phyloP scores from a whole-genome alignment of 2,797 vertebrate genomes.

The Anableps anableps region DNA sequence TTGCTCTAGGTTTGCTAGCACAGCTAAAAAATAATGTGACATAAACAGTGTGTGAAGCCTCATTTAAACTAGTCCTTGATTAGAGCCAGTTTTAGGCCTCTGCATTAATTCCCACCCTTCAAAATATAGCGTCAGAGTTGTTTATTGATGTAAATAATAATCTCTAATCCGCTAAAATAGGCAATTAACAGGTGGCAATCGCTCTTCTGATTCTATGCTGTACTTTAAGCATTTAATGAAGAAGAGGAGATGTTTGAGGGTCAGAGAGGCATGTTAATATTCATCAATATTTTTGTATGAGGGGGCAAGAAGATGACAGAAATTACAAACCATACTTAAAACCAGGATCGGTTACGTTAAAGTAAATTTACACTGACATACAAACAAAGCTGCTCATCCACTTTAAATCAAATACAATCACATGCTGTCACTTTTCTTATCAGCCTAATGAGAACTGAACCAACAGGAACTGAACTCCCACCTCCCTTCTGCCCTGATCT shows the following conservation, averaged over 20 bases:
- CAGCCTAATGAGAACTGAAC: conserved; percentile 7
- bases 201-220: conserved; percentile 51
- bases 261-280: conserved; percentile 3
- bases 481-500: not conserved
- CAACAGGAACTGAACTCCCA: conserved; percentile 15
- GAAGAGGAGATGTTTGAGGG: conserved; percentile 17
- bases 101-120: conserved; percentile 65
- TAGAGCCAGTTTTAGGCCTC: conserved; percentile 63
- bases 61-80: conserved; percentile 68
- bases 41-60: conserved; percentile 54
- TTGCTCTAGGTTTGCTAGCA: conserved; percentile 3
- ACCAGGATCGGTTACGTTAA: not conserved
- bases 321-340: not conserved
- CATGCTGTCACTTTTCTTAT: not conserved
- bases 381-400: not conserved
- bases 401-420: conserved; percentile 7
- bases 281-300: conserved; percentile 3
- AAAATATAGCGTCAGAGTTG: conserved; percentile 69
- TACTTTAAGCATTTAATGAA: conserved; percentile 32
- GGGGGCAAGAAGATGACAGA: not conserved
- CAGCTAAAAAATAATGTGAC: conserved; percentile 38
- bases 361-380: not conserved
- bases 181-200: conserved; percentile 64
- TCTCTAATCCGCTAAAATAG: conserved; percentile 69
- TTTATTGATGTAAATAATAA: conserved; percentile 62